Conservation (phyloP, 1,140 invertebrate genomes). For the Drosophila erecta region DNA sequence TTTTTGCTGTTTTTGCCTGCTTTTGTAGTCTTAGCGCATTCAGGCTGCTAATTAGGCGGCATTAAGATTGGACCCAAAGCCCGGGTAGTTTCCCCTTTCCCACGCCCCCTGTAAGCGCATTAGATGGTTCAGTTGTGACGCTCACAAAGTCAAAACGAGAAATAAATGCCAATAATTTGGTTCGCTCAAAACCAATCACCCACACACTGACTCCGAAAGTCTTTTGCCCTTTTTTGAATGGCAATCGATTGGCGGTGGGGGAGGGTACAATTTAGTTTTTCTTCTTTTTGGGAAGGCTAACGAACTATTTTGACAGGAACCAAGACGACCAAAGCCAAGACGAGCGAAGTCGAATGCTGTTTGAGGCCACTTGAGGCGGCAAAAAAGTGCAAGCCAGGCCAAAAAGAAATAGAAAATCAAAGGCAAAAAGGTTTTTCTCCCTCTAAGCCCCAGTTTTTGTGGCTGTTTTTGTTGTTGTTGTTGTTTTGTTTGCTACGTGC, state of each 20-base stretch:
- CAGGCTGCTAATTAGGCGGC: conserved; percentile 79
- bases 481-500: conserved; percentile 78
- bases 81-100: background rate
- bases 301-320: conserved; percentile 79
- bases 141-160: conserved; percentile 73
- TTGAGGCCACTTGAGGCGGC: conserved; percentile 42
- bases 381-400: conserved; percentile 73
- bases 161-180: conserved; percentile 82
- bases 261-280: conserved; percentile 72
- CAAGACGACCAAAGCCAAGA: conserved; percentile 44
- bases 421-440: conserved; percentile 55
- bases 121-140: conserved; percentile 75
- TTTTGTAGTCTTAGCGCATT: conserved; percentile 82
- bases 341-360: conserved; percentile 40
- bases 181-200: conserved; percentile 80
- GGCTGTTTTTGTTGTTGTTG: conserved; percentile 55
- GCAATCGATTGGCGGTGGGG: conserved; percentile 4
- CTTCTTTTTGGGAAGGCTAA: conserved; percentile 70
- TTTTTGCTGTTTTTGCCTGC: conserved; percentile 21
- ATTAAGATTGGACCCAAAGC: conserved; percentile 53
- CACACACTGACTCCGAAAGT: conserved; percentile 37
- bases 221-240: conserved; percentile 55
- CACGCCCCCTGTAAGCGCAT: conserved; percentile 58
- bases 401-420: conserved; percentile 66
- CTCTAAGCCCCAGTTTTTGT: background rate